Evolutionary conservation across 2,797 vertebrate species (phyloP), one percentile per base, ranked within the genome.

Genomic region (Sarcoramphus papa): DNA sequence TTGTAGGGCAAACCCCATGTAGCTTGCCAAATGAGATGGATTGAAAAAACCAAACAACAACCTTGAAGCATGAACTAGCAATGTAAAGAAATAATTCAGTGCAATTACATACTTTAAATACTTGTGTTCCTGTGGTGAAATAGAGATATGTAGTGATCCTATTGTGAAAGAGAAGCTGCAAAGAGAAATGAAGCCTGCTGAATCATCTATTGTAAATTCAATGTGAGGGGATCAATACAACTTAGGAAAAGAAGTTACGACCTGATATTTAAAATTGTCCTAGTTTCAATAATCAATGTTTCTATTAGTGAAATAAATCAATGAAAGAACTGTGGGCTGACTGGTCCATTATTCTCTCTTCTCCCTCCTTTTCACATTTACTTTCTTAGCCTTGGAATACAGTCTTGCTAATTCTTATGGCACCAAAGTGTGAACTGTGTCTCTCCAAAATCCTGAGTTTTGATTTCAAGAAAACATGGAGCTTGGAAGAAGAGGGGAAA

Each of bases 61-160:
- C 18, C 27, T 18, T 21, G 37, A 69, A 72, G 33, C 9, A 8
- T 35, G 50, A 80, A n/a, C 25, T 57, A 70, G 12, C 2, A 33
- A 57, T 1, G 3, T 53, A 62, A 82, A 88, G 35, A 90, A 79
- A 62, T 77, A 83, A 54, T 77, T 57, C 12, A 8, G 9, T 69
- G 25, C 47, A 57, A 68, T 41, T 53, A 23, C 14, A 13, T 72
- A 22, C 9, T 91, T n/a, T 22, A 75, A 59, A 70, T 84, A 50
- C 14, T 78, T 56, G 13, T 47, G 19, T 82, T 28, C 24, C 35
- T 69, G 45, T 79, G 40, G 14, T 31, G 56, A 35, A 59, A 53
- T 7, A 60, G 28, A 45, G n/a, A 17, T 10, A 13, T 3, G 5
- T 7, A 59, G 14, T 0, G 2, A 54, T 63, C 9, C 6, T 59